phyloP scores from a whole-genome alignment of 2,113 vertebrate genomes.

The Sphyrna mokarran region DNA sequence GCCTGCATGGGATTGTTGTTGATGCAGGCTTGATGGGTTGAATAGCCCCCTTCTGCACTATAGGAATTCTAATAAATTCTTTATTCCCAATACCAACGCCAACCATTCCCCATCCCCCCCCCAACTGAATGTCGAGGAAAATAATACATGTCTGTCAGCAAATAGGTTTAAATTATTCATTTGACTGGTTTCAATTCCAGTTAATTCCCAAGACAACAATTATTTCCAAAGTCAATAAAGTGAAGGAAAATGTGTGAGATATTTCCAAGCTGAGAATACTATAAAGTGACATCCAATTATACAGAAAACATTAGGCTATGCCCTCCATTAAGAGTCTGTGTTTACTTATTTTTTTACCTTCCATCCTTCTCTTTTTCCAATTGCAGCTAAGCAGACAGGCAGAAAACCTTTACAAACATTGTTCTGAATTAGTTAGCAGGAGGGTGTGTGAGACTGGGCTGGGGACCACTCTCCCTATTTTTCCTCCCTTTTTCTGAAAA shows the following conservation, averaged over 20 bases:
- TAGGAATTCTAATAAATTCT: too few species aligned
- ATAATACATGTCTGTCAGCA: neutral
- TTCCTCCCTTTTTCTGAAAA: neutral
- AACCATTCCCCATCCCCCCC: too few species aligned
- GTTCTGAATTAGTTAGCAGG: neutral
- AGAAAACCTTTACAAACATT: neutral
- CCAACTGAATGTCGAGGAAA: neutral
- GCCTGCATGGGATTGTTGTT: too few species aligned
- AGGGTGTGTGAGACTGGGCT: neutral
- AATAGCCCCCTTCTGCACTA: too few species aligned
- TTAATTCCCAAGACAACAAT: neutral
- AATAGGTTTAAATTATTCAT: constrained; percentile 8
- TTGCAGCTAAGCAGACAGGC: neutral
- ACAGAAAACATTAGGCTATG: neutral
- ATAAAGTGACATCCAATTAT: neutral
- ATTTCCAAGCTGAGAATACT: neutral
- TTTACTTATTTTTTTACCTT: neutral
- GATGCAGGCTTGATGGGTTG: too few species aligned
- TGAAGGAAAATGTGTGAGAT: neutral
- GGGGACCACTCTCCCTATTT: neutral
- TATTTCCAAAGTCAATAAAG: neutral
- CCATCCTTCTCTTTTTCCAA: neutral
- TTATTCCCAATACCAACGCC: too few species aligned
- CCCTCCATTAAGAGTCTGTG: neutral
- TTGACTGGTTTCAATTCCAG: constrained; percentile 16